Evolutionary conservation across 2,888 invertebrate species (phyloP).

Genomic region (Acanthoscelides obtectus): DNA sequence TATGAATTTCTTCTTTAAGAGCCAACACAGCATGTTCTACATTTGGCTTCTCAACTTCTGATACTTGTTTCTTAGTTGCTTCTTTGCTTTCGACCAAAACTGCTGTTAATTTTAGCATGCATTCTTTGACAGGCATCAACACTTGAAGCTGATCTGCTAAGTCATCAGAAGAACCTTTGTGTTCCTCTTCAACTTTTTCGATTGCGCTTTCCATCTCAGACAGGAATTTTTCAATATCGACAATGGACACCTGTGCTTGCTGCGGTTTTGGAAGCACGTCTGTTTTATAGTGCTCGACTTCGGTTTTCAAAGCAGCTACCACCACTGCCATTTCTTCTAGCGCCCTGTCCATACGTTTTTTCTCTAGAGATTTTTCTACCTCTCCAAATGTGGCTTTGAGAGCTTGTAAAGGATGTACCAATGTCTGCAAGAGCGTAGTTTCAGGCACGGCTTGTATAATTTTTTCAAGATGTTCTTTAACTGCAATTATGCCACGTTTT

Average conservation of each 20-base stretch:
- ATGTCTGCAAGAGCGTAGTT: background rate
- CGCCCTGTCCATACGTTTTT: background rate
- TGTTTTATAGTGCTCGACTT: slow-evolving; percentile 3
- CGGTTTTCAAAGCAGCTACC: slow-evolving; percentile 1
- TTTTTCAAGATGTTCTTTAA: background rate
- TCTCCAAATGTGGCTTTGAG: slow-evolving; percentile 1
- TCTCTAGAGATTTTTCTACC: background rate
- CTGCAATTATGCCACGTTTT: slow-evolving; percentile 3
- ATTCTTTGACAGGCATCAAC: background rate
- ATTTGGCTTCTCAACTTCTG: slow-evolving; percentile 19
- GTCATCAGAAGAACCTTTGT: background rate
- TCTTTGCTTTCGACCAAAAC: slow-evolving; percentile 8
- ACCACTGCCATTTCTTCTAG: background rate
- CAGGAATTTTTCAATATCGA: slow-evolving; percentile 19
- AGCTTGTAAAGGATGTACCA: background rate
- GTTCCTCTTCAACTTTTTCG: background rate
- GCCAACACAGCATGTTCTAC: slow-evolving; percentile 9
- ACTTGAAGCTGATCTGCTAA: background rate
- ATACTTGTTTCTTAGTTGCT: slow-evolving; percentile 10
- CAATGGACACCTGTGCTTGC: slow-evolving; percentile 20
- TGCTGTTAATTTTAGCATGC: slow-evolving; percentile 7
- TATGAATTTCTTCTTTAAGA: slow-evolving; percentile 9
- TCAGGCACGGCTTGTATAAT: background rate
- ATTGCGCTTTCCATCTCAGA: slow-evolving; percentile 5
- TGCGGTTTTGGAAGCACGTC: slow-evolving; percentile 13